Evolutionary conservation across 1,140 invertebrate species (phyloP).

Genomic region (Daktulosphaira vitifoliae): DNA sequence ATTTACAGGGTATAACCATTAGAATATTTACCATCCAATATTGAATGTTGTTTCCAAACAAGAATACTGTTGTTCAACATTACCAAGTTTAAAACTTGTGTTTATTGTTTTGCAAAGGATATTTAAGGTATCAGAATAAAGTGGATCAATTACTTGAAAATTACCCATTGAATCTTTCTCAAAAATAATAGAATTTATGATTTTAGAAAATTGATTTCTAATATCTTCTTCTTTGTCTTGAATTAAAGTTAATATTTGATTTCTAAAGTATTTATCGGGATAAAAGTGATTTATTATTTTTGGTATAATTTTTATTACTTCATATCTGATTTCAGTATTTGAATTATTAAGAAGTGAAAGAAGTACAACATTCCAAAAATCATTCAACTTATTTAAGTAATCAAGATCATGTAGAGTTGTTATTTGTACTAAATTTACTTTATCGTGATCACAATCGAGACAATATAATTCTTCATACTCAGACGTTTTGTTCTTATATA

Average conservation of each 20-base stretch:
- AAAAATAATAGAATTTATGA: slow-evolving; percentile 21
- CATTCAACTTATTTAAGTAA: neutral
- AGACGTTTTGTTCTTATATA: neutral
- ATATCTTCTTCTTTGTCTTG: slow-evolving; percentile 21
- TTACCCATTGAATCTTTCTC: slow-evolving; percentile 4
- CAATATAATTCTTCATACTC: slow-evolving; percentile 15
- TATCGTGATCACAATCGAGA: slow-evolving; percentile 9
- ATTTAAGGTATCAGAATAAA: neutral
- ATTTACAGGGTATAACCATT: too few relatives aligned
- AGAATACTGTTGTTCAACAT: slow-evolving; percentile 14
- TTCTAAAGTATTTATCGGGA: slow-evolving; percentile 19
- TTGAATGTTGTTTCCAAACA: slow-evolving; percentile 21
- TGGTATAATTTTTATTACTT: slow-evolving; percentile 16
- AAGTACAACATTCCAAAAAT: slow-evolving; percentile 21
- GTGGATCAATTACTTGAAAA: slow-evolving; percentile 11
- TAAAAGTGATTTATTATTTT: slow-evolving; percentile 19
- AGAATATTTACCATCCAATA: slow-evolving; percentile 23
- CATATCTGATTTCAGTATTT: slow-evolving; percentile 16
- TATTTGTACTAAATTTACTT: neutral
- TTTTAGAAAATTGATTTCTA: slow-evolving; percentile 17
- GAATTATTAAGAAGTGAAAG: slow-evolving; percentile 15
- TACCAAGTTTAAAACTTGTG: slow-evolving; percentile 11
- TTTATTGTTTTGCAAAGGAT: slow-evolving; percentile 17
- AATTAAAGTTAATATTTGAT: slow-evolving; percentile 9
- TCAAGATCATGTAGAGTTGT: neutral